Evolutionary conservation across 2,888 invertebrate genomes (phyloP).

Genomic region (Trachelus iudaicus): DNA sequence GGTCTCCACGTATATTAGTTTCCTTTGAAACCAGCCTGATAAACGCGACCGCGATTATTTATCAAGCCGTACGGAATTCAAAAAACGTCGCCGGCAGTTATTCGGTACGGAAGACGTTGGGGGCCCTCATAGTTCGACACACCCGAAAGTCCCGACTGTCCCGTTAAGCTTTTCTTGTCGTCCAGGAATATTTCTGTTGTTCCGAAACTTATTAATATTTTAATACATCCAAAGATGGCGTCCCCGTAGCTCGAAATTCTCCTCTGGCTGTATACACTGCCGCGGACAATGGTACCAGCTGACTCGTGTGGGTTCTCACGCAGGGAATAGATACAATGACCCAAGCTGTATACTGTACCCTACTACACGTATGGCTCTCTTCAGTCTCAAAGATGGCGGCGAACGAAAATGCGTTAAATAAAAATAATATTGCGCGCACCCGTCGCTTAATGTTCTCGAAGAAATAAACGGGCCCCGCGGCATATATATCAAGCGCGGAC

Average conservation of each 20-base stretch:
- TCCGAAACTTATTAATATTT: neutral
- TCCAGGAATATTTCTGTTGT: neutral
- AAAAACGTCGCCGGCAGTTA: neutral
- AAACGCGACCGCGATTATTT: neutral
- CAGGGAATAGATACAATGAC: neutral
- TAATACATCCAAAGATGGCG: neutral
- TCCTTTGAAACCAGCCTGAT: too few species aligned
- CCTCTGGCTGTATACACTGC: too few species aligned
- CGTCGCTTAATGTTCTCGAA: slow-evolving; percentile 40
- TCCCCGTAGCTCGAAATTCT: neutral
- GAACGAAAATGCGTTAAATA: slow-evolving; percentile 2
- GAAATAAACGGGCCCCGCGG: slow-evolving; percentile 35
- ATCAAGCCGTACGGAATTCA: neutral
- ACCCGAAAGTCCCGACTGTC: too few species aligned
- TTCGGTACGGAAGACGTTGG: too few species aligned
- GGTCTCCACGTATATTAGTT: too few species aligned
- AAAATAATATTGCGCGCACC: neutral
- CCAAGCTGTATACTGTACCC: neutral
- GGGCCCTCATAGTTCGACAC: too few species aligned
- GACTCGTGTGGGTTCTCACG: neutral
- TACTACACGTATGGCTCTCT: neutral
- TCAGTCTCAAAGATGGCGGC: neutral
- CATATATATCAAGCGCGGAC: slow-evolving; percentile 43
- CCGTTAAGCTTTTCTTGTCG: neutral
- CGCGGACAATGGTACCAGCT: neutral